These are phyloP conservation scores for Mionectes macconnelli DNA, from an alignment of 2,113 vertebrate species.

Conservation along the genomic window DNA sequence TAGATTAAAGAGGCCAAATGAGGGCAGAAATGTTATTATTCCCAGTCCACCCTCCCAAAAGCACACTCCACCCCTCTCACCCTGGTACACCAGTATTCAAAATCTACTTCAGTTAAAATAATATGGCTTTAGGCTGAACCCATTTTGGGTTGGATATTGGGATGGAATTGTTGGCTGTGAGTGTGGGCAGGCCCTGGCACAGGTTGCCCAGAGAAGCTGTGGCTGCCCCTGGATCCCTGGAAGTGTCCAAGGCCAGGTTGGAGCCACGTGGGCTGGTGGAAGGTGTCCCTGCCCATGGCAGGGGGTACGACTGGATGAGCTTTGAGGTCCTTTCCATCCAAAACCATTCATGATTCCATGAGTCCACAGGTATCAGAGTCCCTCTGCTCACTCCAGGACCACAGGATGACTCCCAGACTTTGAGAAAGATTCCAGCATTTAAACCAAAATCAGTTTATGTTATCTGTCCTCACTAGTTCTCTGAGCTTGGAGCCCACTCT, in stretches of 20 bases:
- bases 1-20: neutral
- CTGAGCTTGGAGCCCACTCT: neutral
- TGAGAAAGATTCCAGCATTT: neutral
- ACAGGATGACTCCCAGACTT: neutral
- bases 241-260: neutral
- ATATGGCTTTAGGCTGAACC: neutral
- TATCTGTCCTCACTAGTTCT: neutral
- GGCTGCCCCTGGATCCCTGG: neutral
- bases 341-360: neutral
- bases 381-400: neutral
- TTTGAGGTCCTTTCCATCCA: neutral
- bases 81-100: neutral
- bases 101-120: neutral
- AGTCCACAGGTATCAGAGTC: neutral
- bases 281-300: neutral
- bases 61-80: neutral
- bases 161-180: neutral
- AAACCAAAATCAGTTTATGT: neutral
- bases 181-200: neutral
- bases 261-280: neutral
- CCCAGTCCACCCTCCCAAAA: neutral
- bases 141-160: neutral
- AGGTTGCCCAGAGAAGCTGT: neutral
- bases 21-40: neutral
- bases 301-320: neutral